Conservation (phyloP, 2,888 invertebrate species). For the Mythimna ferrago region DNA sequence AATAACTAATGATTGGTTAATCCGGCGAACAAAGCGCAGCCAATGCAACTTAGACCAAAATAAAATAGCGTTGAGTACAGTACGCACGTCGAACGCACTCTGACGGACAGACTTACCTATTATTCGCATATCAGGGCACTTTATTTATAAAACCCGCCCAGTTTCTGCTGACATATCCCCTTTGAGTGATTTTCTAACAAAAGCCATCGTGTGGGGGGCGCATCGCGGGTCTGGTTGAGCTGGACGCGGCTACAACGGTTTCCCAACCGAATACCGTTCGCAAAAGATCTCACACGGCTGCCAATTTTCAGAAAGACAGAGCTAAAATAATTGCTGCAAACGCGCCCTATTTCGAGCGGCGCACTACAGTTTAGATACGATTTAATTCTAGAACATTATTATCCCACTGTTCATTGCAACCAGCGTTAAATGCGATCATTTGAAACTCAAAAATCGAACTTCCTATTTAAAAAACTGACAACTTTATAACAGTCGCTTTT, state of each 20-base stretch:
- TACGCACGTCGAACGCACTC: constrained; percentile 73
- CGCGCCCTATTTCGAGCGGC: constrained; percentile 89
- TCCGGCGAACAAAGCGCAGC: constrained; percentile 55
- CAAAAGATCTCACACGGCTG: constrained; percentile 89
- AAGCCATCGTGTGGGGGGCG: constrained; percentile 66
- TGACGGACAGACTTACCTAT: constrained; percentile 85
- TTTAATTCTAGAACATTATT: constrained; percentile 87
- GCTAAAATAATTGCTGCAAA: constrained; percentile 90
- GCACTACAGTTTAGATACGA: constrained; percentile 85
- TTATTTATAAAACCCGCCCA: constrained; percentile 87
- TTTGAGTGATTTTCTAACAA: constrained; percentile 66
- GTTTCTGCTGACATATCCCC: constrained; percentile 78
- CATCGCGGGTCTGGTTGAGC: constrained; percentile 73
- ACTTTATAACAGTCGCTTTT: not conserved
- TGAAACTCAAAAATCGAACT: constrained; percentile 47
- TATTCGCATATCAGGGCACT: constrained; percentile 88
- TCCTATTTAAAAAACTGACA: constrained; percentile 31
- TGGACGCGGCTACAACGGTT: constrained; percentile 85
- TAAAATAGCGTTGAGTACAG: constrained; percentile 72
- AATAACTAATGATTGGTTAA: constrained; percentile 57
- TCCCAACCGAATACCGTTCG: constrained; percentile 89
- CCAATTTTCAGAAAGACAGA: constrained; percentile 91
- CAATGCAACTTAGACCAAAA: constrained; percentile 74
- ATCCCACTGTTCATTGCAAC: constrained; percentile 76
- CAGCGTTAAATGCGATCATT: constrained; percentile 45